A percentile compares a stretch with the other conserved stretches of the same genome.
phyloP scores from a whole-genome alignment of 1,140 invertebrate species.

The Zaprionus tsacasi region DNA sequence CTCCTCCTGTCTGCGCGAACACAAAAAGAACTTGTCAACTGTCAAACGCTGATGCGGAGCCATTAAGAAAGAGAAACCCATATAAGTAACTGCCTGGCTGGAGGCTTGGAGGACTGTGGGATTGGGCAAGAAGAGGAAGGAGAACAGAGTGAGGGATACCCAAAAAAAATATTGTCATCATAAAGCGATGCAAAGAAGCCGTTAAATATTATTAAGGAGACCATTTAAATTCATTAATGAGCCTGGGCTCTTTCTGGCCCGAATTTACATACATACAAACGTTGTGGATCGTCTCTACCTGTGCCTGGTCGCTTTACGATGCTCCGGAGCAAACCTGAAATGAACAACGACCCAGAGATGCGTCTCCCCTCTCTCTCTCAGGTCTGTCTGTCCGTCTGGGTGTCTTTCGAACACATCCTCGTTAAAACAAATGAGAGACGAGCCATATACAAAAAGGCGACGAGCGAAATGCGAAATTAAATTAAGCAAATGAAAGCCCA shows the following conservation, averaged over 20 bases:
- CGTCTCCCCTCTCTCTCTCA: slow-evolving; percentile 5
- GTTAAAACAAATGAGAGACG: slow-evolving; percentile 80
- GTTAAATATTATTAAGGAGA: slow-evolving; percentile 84
- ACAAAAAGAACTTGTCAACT: slow-evolving; percentile 79
- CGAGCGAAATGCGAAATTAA: slow-evolving; percentile 71
- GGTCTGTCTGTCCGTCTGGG: slow-evolving; percentile 18
- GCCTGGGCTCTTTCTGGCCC: slow-evolving; percentile 53
- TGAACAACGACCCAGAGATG: slow-evolving; percentile 68
- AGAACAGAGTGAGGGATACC: neutral
- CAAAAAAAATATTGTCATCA: slow-evolving; percentile 82
- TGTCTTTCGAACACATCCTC: slow-evolving; percentile 60
- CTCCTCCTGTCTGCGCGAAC: slow-evolving; percentile 32
- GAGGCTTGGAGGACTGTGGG: neutral
- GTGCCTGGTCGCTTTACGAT: slow-evolving; percentile 47
- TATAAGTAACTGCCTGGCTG: slow-evolving; percentile 49
- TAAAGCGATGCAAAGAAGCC: slow-evolving; percentile 84
- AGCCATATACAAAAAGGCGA: slow-evolving; percentile 63
- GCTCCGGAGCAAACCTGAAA: slow-evolving; percentile 51
- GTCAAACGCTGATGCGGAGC: slow-evolving; percentile 75
- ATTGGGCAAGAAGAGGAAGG: neutral
- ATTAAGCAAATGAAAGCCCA: slow-evolving; percentile 82
- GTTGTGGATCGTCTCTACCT: slow-evolving; percentile 48
- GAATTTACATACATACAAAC: slow-evolving; percentile 61
- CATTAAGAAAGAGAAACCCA: slow-evolving; percentile 75
- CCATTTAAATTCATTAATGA: slow-evolving; percentile 84